Percentiles rank a stretch among this genome's conserved stretches.
These are phyloP conservation scores for Dryoscopus gambensis DNA, from an alignment of 2,113 vertebrate species.

Conservation along the genomic window DNA sequence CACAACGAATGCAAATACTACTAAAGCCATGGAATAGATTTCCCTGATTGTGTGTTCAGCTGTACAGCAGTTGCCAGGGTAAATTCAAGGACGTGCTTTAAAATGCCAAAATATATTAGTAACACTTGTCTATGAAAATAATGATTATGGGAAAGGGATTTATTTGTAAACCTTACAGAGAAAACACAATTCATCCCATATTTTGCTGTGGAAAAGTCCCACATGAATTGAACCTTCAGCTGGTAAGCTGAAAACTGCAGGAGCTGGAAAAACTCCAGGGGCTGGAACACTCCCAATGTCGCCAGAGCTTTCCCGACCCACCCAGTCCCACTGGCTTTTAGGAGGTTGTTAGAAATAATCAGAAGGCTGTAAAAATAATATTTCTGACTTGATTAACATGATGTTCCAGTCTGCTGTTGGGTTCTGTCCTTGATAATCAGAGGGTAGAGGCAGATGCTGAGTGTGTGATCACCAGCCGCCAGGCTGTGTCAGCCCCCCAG, in stretches of 20 bases:
- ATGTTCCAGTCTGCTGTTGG: background rate
- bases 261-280: background rate
- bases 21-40: background rate
- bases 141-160: background rate
- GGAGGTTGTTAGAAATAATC: conserved; percentile 29
- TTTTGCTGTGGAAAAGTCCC: background rate
- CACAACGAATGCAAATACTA: background rate
- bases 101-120: conserved; percentile 9
- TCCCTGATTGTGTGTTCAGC: background rate
- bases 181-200: conserved; percentile 10
- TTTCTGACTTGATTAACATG: conserved; percentile 8
- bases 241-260: background rate
- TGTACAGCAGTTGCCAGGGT: background rate
- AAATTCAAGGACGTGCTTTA: conserved; percentile 15
- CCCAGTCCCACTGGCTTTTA: conserved; percentile 24
- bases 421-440: background rate
- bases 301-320: background rate
- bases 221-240: background rate
- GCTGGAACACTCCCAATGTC: background rate
- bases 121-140: background rate
- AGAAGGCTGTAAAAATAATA: conserved; percentile 27
- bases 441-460: background rate
- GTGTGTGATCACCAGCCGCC: background rate
- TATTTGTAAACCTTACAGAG: conserved; percentile 8
- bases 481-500: background rate